Conservation (phyloP, 2,113 vertebrate species). For the Spermophilus dauricus region DNA sequence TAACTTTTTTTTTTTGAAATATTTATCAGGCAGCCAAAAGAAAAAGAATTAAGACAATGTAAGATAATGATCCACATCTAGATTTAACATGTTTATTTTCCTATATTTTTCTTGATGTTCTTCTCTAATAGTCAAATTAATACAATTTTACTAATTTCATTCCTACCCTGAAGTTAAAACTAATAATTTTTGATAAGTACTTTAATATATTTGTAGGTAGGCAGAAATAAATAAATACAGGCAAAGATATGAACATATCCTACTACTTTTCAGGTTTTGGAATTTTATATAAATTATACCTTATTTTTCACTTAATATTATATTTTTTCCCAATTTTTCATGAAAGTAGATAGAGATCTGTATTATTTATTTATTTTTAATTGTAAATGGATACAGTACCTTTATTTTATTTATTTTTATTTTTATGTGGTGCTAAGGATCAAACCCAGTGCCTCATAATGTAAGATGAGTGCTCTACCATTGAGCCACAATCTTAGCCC, state of each 20-base stretch:
- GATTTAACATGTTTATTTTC: not conserved
- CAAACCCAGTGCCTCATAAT: too few relatives aligned
- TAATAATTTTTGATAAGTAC: too few relatives aligned
- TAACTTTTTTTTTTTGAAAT: not conserved
- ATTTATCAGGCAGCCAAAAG: not conserved
- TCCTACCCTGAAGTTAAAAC: not conserved
- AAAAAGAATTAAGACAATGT: not conserved
- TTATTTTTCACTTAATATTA: not conserved
- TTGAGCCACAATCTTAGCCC: too few relatives aligned
- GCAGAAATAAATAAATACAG: not conserved
- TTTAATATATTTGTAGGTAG: too few relatives aligned
- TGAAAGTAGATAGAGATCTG: not conserved
- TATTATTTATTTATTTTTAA: not conserved
- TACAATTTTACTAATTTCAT: not conserved
- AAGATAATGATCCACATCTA: not conserved
- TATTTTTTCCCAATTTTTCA: not conserved
- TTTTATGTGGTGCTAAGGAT: too few relatives aligned
- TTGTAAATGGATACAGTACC: too few relatives aligned
- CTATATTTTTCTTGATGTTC: not conserved
- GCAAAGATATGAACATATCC: not conserved
- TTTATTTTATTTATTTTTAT: too few relatives aligned
- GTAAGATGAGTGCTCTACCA: too few relatives aligned
- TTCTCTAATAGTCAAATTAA: not conserved
- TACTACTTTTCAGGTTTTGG: not conserved
- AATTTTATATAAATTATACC: not conserved